phyloP scores from a whole-genome alignment of 2,888 invertebrate species.

The Hipparchia semele region DNA sequence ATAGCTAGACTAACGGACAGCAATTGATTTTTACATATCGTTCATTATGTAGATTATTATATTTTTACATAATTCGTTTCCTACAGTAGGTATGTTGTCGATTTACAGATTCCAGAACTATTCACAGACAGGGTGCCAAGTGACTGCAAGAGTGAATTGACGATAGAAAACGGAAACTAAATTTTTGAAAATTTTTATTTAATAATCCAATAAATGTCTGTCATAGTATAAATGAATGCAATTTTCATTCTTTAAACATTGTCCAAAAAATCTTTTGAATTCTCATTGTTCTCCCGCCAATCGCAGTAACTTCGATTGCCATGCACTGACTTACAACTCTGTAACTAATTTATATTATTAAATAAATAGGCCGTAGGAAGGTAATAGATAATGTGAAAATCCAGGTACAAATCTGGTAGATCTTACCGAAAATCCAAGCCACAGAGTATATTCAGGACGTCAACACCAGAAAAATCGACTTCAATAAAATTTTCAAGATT shows the following conservation, averaged over 20 bases:
- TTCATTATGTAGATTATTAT: too few relatives aligned
- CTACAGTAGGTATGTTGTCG: constrained; percentile 11
- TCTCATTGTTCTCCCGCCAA: constrained; percentile 72
- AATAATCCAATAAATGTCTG: constrained; percentile 13
- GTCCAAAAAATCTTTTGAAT: constrained; percentile 75
- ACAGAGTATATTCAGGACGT: constrained; percentile 59
- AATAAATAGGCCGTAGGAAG: not conserved
- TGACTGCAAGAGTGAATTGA: constrained; percentile 76
- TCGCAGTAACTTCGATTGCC: constrained; percentile 70
- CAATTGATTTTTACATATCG: too few relatives aligned
- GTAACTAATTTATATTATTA: constrained; percentile 55
- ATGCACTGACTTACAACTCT: constrained; percentile 70
- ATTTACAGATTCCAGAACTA: constrained; percentile 73
- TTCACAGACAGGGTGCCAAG: constrained; percentile 78
- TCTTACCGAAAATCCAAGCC: constrained; percentile 39
- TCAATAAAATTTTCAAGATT: constrained; percentile 59
- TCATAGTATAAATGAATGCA: not conserved
- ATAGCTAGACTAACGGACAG: too few relatives aligned
- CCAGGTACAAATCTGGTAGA: not conserved
- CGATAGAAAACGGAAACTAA: constrained; percentile 65
- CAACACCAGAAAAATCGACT: constrained; percentile 61
- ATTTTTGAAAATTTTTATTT: constrained; percentile 39
- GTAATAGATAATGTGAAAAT: not conserved
- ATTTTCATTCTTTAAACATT: constrained; percentile 51
- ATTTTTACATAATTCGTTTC: not conserved